phyloP scores from a whole-genome alignment of 2,888 invertebrate species.

The Aethes cnicana region DNA sequence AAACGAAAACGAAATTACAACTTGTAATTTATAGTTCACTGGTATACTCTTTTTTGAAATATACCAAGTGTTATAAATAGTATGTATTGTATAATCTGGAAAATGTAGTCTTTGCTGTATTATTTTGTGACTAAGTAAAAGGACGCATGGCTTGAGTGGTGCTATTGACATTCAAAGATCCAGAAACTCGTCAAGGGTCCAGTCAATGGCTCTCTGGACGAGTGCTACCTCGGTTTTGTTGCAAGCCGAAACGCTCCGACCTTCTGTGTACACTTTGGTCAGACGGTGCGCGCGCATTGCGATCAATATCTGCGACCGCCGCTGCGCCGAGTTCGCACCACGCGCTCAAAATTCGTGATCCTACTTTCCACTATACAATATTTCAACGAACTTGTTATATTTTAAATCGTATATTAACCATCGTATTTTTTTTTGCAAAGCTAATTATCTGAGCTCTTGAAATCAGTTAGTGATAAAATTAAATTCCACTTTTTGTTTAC shows the following conservation, averaged over 20 bases:
- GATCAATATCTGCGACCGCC: slow-evolving; percentile 70
- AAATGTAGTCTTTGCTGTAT: no score
- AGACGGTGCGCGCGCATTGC: slow-evolving; percentile 77
- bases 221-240: slow-evolving; percentile 70
- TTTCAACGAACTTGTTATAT: slow-evolving; percentile 45
- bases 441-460: no score
- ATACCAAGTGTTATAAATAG: no score
- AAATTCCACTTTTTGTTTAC: no score
- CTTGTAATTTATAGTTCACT: neutral
- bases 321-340: slow-evolving; percentile 71
- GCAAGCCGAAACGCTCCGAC: slow-evolving; percentile 66
- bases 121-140: no score
- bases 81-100: no score
- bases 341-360: slow-evolving; percentile 70
- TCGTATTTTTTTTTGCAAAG: no score
- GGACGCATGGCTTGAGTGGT: no score
- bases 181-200: slow-evolving; percentile 37
- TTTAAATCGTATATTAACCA: no score
- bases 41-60: no score
- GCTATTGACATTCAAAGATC: slow-evolving; percentile 39
- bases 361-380: slow-evolving; percentile 61
- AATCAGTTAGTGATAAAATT: no score
- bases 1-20: slow-evolving; percentile 13
- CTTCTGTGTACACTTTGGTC: slow-evolving; percentile 72
- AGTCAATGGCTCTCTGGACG: slow-evolving; percentile 64